Evolutionary conservation across 2,888 invertebrate species (phyloP), one percentile per base, ranked within the genome.

Genomic region (Hylaea fasciaria): DNA sequence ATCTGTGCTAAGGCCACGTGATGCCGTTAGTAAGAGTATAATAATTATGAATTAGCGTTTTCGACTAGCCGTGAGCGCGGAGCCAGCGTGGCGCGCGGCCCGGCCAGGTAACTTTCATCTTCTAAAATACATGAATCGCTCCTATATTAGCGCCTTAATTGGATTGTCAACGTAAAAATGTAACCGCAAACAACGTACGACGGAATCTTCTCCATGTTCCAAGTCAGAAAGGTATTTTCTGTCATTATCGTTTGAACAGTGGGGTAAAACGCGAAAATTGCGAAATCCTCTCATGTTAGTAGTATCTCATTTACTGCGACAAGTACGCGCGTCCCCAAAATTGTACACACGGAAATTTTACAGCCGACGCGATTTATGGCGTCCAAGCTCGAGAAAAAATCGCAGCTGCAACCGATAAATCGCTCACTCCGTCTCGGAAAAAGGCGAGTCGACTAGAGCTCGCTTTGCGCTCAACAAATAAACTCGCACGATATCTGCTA

Each of bases 361-460:
- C 63, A 68, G 69, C 69, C 62, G 70, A 72, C 65, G 69, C 71
- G 74, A 81, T 83, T 83, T 82, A 83, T 78, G 70, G 74, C 67
- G 65, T 69, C 70, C 70, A 68, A 70, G 64, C 62, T 72, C 58
- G 59, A 73, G 74, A 72, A 82, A 82, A 83, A 83, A 79, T 74
- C 66, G 69, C 73, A 74, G 76, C 76, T 79, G 77, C 72, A 69
- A 70, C 73, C 84, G 74, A 85, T 84, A 85, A 85, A 85, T 85
- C 83, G 74, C 74, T 85, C 82, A 80, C 73, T 75, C 71, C 71
- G 74, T 74, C 70, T 74, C 74, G 73, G 73, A 82, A 83, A 83
- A 83, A 78, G 66, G 65, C 66, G 62, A 61, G 71, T 65, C 64
- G 65, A 76, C 74, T 73, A 72, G 69, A 77, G 77, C 71, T 73